Evolutionary conservation across 2,888 invertebrate genomes (phyloP), one percentile per base, ranked within the genome.

Genomic region (Psococerastis gibbosa): DNA sequence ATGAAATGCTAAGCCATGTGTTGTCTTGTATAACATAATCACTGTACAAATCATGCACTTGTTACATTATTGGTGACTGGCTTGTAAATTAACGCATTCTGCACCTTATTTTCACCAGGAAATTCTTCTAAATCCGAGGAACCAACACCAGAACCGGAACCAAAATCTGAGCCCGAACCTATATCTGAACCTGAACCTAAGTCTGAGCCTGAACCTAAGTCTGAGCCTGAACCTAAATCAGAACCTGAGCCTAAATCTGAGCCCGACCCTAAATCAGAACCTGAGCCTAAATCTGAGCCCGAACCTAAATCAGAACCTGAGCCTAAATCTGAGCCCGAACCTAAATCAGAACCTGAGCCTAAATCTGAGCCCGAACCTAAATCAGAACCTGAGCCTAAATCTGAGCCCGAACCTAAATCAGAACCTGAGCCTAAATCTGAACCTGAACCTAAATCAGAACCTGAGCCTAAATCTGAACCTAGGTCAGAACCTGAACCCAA

Each of bases 291-390:
- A 43, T 58, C 57, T 33, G 65, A 61, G 51, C 64, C 60, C 15
- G 60, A 55, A 43, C 60, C 59, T 0, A 55, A 57, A 48, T 59
- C 73, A 8, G 66, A 69, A 49, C 63, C 67, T 0, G 60, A 60
- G 16, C 59, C 68, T 1, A 55, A 60, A 52, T 56, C 66, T 0
- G 53, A 67, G 49, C 66, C 71, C 2, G 65, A 68, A 54, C 63
- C 66, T 0, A 60, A 61, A 50, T 62, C 68, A 41, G 64, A 58
- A 58, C 62, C 60, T 16, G 60, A 54, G 6, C 52, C 45, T 3
- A 49, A 50, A 35, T 48, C 46, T 16, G 52, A 50, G 35, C 52
- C 52, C 53, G 52, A 48, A 48, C 50, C 60, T 0, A 62, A 61
- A 45, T 60, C 63, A 0, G 56, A 64, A 41, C 57, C 63, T 0